Evolutionary conservation across 1,140 invertebrate genomes (phyloP).

Genomic region (Panagrolaimus sp.): DNA sequence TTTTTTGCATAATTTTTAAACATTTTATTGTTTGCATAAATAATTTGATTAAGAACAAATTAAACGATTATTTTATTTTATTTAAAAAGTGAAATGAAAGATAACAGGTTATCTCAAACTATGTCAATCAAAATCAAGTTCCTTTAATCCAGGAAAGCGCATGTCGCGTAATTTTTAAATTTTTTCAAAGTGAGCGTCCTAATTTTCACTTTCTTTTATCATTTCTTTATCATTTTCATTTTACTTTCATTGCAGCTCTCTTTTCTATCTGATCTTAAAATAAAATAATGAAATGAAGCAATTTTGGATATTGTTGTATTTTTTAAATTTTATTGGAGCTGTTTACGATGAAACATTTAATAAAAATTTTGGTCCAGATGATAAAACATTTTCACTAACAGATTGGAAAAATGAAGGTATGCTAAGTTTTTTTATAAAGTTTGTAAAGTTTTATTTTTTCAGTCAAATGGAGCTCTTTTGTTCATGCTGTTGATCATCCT

Average conservation of each 20-base stretch:
- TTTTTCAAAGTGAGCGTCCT: not conserved
- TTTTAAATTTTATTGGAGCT: not conserved
- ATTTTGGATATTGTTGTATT: not conserved
- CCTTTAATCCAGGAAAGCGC: too few relatives aligned
- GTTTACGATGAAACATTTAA: not conserved
- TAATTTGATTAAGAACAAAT: too few relatives aligned
- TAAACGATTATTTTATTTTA: too few relatives aligned
- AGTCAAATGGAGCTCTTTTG: slow-evolving; percentile 38
- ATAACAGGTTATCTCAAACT: too few relatives aligned
- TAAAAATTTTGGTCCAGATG: not conserved
- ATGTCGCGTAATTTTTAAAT: too few relatives aligned
- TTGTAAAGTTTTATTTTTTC: slow-evolving; percentile 3
- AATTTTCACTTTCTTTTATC: slow-evolving; percentile 11
- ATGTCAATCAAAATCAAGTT: too few relatives aligned
- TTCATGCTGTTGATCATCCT: slow-evolving; percentile 27
- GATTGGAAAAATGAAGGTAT: not conserved
- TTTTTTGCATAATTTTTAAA: too few relatives aligned
- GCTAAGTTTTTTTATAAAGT: not conserved
- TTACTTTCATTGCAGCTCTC: not conserved
- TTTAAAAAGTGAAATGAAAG: too few relatives aligned
- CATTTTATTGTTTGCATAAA: too few relatives aligned
- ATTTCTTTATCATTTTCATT: not conserved
- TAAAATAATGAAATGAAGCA: not conserved
- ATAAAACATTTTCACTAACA: too few relatives aligned
- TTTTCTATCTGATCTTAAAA: not conserved